phyloP scores from a whole-genome alignment of 2,797 vertebrate genomes.

The Myotis planiceps region DNA sequence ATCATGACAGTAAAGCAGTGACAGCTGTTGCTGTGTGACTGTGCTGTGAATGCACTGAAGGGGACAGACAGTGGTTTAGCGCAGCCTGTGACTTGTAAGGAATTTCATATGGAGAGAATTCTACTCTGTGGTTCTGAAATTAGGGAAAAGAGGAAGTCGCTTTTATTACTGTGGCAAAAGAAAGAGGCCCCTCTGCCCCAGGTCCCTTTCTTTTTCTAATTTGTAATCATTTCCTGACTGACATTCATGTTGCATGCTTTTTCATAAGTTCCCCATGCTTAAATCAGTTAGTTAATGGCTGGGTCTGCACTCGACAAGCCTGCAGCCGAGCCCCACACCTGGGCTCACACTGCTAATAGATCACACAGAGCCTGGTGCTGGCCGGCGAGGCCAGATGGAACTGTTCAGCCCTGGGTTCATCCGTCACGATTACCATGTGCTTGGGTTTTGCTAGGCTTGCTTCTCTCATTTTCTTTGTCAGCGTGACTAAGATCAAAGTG shows the following conservation, averaged over 20 bases:
- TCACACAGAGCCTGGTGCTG: slow-evolving; percentile 66
- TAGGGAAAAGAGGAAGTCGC: slow-evolving; percentile 77
- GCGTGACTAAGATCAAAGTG: slow-evolving; percentile 72
- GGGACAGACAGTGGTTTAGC: slow-evolving; percentile 33
- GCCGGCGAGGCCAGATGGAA: slow-evolving; percentile 78
- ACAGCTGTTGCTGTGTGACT: slow-evolving; percentile 67
- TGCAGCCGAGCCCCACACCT: slow-evolving; percentile 73
- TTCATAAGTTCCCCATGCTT: slow-evolving; percentile 71
- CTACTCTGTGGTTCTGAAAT: slow-evolving; percentile 78
- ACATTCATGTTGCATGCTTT: slow-evolving; percentile 59
- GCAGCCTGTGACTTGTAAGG: slow-evolving; percentile 43
- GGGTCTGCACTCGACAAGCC: neutral
- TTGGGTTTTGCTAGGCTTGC: slow-evolving; percentile 72
- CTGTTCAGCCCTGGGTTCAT: slow-evolving; percentile 78
- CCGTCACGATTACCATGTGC: slow-evolving; percentile 62
- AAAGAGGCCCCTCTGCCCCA: slow-evolving; percentile 50
- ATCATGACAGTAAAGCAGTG: slow-evolving; percentile 28
- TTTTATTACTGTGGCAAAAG: slow-evolving; percentile 83
- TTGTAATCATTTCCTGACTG: slow-evolving; percentile 79
- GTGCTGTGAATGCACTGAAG: neutral
- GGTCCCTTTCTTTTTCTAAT: slow-evolving; percentile 77
- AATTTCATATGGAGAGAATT: slow-evolving; percentile 81
- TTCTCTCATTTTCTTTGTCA: slow-evolving; percentile 76
- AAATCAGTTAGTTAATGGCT: slow-evolving; percentile 46
- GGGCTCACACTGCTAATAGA: slow-evolving; percentile 68